Conservation (phyloP, 2,113 vertebrate genomes). For the Coturnix japonica region DNA sequence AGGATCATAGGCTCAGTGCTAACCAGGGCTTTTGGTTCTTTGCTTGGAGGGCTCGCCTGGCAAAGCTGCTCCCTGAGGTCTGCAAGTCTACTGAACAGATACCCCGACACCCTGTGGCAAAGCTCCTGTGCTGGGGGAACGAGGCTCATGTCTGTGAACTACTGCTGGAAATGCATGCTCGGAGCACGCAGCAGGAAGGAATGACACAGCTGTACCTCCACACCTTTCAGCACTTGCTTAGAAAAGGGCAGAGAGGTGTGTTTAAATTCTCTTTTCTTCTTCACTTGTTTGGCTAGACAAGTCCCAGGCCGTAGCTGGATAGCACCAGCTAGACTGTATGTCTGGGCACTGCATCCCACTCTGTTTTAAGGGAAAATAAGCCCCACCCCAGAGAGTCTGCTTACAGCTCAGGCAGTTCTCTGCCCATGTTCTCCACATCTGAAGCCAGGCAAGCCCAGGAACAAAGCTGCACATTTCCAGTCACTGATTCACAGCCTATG, state of each 20-base stretch:
- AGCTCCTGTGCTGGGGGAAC: background rate
- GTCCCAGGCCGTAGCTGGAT: background rate
- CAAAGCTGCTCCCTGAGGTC: conserved; percentile 28
- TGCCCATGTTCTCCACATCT: background rate
- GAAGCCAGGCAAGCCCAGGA: background rate
- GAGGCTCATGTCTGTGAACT: background rate
- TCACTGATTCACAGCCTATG: background rate
- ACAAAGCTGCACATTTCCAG: background rate
- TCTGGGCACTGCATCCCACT: background rate
- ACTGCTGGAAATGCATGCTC: background rate
- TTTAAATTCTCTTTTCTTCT: background rate
- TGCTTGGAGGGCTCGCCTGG: conserved; percentile 33
- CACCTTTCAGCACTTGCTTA: background rate
- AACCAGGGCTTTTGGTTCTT: background rate
- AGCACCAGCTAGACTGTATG: background rate
- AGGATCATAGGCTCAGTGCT: background rate
- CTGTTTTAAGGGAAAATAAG: background rate
- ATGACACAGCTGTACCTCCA: background rate
- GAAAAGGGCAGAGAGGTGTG: background rate
- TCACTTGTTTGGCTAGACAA: background rate
- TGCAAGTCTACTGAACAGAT: background rate
- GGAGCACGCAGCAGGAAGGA: background rate
- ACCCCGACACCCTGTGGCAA: background rate
- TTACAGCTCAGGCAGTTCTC: background rate
- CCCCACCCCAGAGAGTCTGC: background rate